A percentile compares a stretch with the other conserved stretches of the same genome.
Evolutionary conservation across 2,888 invertebrate genomes (phyloP).

Genomic region (Scaptomyza caliginosa): DNA sequence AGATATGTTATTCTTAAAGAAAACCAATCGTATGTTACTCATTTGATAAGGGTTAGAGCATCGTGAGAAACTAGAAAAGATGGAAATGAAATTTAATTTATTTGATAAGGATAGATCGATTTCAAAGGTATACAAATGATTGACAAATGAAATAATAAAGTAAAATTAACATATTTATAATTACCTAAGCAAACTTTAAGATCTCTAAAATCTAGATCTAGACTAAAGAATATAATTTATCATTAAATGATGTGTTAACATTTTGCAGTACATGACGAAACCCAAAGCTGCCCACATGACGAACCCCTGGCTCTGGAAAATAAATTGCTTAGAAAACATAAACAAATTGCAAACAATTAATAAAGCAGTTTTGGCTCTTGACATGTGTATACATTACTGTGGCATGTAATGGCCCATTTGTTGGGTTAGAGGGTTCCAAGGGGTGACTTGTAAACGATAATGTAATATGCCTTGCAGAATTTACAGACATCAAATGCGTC

Average conservation of each 20-base stretch:
- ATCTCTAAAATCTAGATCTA: too few species aligned
- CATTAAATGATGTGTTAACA: conserved; percentile 21
- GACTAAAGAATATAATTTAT: conserved; percentile 11
- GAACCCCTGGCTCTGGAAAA: conserved; percentile 44
- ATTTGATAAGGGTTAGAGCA: background rate
- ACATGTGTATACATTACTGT: conserved; percentile 24
- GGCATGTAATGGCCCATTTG: conserved; percentile 50
- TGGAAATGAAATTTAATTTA: too few species aligned
- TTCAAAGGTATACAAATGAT: background rate
- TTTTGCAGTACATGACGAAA: conserved; percentile 13
- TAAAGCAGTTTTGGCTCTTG: conserved; percentile 49
- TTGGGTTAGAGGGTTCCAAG: conserved; percentile 34
- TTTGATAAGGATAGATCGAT: background rate
- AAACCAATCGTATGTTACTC: background rate
- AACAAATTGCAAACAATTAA: conserved; percentile 77
- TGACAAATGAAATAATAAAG: background rate
- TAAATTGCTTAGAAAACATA: conserved; percentile 67
- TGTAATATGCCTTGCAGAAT: conserved; percentile 59
- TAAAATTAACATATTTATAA: background rate
- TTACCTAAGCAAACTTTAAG: too few species aligned
- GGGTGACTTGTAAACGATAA: conserved; percentile 56
- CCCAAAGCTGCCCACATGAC: too few species aligned
- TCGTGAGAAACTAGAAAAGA: background rate
- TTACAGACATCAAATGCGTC: conserved; percentile 47
- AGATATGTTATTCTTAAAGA: background rate